Conservation (phyloP, 2,113 vertebrate species). For the Dasyurus viverrinus region DNA sequence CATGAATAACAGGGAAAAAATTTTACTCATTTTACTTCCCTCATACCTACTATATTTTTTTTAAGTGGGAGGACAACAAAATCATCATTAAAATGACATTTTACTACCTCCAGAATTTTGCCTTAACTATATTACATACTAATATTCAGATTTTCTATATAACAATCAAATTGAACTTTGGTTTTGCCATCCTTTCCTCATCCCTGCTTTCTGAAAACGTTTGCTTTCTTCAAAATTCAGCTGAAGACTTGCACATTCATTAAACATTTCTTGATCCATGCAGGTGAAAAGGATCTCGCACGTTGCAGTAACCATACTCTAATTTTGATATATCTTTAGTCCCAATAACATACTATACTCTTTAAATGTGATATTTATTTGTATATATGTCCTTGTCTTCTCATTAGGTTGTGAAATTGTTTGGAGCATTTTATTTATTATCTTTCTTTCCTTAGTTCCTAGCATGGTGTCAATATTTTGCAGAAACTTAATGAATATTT, state of each 20-base stretch:
- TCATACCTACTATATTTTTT: neutral
- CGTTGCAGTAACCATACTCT: neutral
- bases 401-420: neutral
- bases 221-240: neutral
- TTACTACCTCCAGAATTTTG: neutral
- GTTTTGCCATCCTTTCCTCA: neutral
- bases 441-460: neutral
- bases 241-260: neutral
- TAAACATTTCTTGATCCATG: neutral
- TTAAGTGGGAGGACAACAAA: neutral
- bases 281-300: neutral
- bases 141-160: neutral
- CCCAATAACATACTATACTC: neutral
- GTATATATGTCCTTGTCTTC: neutral
- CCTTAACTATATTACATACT: neutral
- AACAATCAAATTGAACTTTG: neutral
- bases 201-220: neutral
- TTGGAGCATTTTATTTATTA: neutral
- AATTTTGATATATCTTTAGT: neutral
- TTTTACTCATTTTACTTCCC: neutral
- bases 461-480: neutral
- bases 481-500: neutral
- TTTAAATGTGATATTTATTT: neutral
- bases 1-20: too few relatives aligned
- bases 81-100: neutral